Conservation (phyloP, 2,113 vertebrate genomes). For the Petromus typicus region DNA sequence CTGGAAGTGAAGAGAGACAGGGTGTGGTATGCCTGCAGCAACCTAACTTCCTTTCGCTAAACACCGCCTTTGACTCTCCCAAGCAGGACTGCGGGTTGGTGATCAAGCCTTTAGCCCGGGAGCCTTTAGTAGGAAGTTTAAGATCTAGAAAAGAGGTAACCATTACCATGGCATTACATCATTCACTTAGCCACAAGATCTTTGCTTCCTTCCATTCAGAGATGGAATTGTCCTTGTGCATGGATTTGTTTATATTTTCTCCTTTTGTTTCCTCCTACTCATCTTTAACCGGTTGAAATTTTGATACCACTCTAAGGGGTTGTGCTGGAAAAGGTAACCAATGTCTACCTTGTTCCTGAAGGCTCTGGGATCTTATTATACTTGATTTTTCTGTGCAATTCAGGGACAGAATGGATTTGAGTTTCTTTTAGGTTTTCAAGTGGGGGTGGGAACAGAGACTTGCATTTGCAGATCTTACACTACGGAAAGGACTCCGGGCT, state of each 20-base stretch:
- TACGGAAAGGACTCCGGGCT: conserved; percentile 16
- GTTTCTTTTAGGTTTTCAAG: neutral
- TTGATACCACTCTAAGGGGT: neutral
- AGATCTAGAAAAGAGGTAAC: neutral
- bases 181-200: neutral
- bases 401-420: neutral
- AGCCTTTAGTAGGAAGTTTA: neutral
- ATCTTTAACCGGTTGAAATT: neutral
- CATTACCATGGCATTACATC: neutral
- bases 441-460: neutral
- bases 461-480: neutral
- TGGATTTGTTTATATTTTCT: neutral
- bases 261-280: neutral
- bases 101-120: neutral
- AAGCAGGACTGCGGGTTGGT: neutral
- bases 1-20: neutral
- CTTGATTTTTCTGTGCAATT: neutral
- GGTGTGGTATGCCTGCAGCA: neutral
- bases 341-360: neutral
- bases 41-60: neutral
- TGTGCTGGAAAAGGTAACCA: neutral
- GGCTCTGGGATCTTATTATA: neutral
- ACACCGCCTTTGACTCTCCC: neutral
- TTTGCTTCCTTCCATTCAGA: neutral
- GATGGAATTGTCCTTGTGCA: neutral